Evolutionary conservation across 2,797 vertebrate species (phyloP), one percentile per base, ranked within the genome.

Genomic region (Macroramphosus scolopax): DNA sequence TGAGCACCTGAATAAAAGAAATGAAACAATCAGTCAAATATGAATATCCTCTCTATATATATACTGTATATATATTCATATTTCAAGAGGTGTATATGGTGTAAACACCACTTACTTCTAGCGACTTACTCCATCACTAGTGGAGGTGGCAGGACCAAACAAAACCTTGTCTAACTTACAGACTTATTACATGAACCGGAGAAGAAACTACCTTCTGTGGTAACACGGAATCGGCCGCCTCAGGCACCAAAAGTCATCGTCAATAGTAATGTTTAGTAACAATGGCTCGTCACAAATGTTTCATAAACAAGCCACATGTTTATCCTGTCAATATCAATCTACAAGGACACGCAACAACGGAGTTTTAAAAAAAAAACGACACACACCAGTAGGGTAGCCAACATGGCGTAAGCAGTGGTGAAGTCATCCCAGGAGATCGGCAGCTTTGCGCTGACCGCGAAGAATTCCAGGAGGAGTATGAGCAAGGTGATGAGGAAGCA

Each of bases 391-490:
- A 93, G 49, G 0, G 85, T 44, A 0, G 91, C 91, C 78, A 94
- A 61, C 92, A 94, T 92, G 67, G 91, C 84, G 48, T 91, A 94
- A 10, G 91, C 88, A 0, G 86, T 73, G 1, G 89, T 95, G 81
- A 95, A 93, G 79, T 94, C 93, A 0, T 87, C 82, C 94, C 94
- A 95, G 66, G 93, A 94, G 47, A 94, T 84, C 0, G 88, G 90
- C 62, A 94, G 22, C 37, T 59, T 77, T 0, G 20, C 2, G 10
- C 34, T 61, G 49, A 94, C 36, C 33, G 47, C 43, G 13, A 72
- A 72, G 53, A 94, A 29, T 65, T 95, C 93, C 70, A 93, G 48
- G 9, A 91, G 0, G 20, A 95, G 60, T 8, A 94, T 85, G 25
- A 92, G 36, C 11, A 94, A 12, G 0, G 92, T 92, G 36, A 91